A percentile compares a stretch with the other conserved stretches of the same genome.
Conservation (phyloP, 2,888 invertebrate genomes). For the Ferrisia virgata region DNA sequence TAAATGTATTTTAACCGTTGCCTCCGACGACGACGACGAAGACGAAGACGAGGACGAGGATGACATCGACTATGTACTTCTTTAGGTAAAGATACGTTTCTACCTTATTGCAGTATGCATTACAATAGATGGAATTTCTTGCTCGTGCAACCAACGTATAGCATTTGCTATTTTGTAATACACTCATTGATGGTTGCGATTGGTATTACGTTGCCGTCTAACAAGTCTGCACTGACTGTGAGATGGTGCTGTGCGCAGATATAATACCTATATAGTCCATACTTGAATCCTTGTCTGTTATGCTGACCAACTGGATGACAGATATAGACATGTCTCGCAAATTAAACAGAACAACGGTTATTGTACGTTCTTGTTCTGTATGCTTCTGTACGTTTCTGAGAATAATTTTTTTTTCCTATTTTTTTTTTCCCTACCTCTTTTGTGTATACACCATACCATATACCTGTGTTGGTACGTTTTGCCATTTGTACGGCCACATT, state of each 20-base stretch:
- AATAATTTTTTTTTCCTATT: conserved; percentile 1
- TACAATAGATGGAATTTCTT: not conserved
- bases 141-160: not conserved
- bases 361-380: conserved; percentile 38
- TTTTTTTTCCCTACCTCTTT: not conserved
- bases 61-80: no score
- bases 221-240: not conserved
- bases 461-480: no score
- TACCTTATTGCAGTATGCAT: no score
- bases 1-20: no score
- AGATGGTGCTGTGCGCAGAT: not conserved
- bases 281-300: conserved; percentile 9
- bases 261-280: not conserved
- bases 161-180: conserved; percentile 19
- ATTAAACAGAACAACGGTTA: conserved; percentile 42
- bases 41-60: no score
- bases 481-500: conserved; percentile 11
- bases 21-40: no score
- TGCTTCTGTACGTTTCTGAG: conserved; percentile 15
- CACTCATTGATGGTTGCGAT: not conserved
- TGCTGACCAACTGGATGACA: conserved; percentile 38
- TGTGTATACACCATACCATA: no score
- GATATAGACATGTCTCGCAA: conserved; percentile 42
- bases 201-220: conserved; percentile 16
- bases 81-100: no score